Evolutionary conservation across 2,888 invertebrate species (phyloP).

Genomic region (Diachrysia chrysitis): DNA sequence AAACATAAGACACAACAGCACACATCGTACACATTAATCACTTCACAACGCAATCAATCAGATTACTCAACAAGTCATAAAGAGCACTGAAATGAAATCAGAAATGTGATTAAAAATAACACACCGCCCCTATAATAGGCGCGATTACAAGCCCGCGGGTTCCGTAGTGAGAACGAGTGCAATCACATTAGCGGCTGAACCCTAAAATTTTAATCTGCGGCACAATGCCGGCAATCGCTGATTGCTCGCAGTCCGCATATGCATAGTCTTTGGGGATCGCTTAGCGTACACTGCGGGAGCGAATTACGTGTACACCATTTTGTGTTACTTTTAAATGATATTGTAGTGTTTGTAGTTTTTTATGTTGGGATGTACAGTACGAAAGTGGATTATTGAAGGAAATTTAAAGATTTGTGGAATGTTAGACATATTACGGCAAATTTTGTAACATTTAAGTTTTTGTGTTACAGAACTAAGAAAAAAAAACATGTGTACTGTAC

Average conservation of each 20-base stretch:
- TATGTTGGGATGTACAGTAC: background rate
- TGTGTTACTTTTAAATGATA: conserved; percentile 10
- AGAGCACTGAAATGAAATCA: conserved; percentile 64
- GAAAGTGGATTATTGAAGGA: background rate
- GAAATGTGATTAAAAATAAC: conserved; percentile 84
- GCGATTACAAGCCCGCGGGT: conserved; percentile 75
- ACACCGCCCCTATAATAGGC: conserved; percentile 80
- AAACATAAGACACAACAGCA: background rate
- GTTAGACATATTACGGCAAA: too few relatives aligned
- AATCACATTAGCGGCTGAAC: conserved; percentile 89
- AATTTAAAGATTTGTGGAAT: too few relatives aligned
- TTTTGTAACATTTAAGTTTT: too few relatives aligned
- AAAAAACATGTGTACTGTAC: too few relatives aligned
- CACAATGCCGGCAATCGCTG: conserved; percentile 87
- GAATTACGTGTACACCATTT: conserved; percentile 17
- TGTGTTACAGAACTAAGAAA: too few relatives aligned
- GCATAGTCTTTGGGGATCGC: conserved; percentile 88
- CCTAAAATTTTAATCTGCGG: conserved; percentile 88
- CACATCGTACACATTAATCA: conserved; percentile 27
- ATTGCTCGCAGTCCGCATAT: conserved; percentile 86
- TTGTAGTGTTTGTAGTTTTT: background rate
- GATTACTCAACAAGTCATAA: conserved; percentile 51
- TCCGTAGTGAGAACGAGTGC: conserved; percentile 81
- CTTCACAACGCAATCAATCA: conserved; percentile 55
- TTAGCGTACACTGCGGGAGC: conserved; percentile 77